Evolutionary conservation across 2,888 invertebrate genomes (phyloP), one percentile per base, ranked within the genome.

Genomic region (Pollenia angustigena): DNA sequence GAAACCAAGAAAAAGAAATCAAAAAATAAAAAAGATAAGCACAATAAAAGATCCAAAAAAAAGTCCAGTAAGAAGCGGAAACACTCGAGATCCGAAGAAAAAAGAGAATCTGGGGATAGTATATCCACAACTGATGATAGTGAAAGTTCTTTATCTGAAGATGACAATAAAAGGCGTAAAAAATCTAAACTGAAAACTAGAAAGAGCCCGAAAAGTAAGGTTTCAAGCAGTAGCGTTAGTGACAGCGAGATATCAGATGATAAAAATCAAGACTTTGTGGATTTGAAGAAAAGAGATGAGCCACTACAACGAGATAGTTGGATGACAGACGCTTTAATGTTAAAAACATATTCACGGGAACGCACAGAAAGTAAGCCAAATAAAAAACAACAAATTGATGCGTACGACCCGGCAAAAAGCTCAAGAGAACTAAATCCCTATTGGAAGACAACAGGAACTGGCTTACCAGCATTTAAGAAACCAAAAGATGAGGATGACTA

Each of bases 381-480:
- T 69, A 94, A 94, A 69, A 94, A 94, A 80, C 94, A 94, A 89
- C 92, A 94, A 83, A 94, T 95, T 89, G 94, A 95, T 90, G 94
- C 95, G 56, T 96, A 96, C 89, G 95, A 96, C 92, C 97, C 97
- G 16, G 95, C 96, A 0, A 96, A 95, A 87, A 96, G 96, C 92
- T 93, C 93, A 1, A 94, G 96, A 90, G 98, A 99, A 93, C 94
- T 98, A 76, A 99, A 99, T 94, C 98, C 98, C 0, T 97, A 97
- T 91, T 98, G 98, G 98, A 98, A 96, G 94, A 94, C 96, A 93
- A 98, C 97, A 62, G 98, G 98, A 0, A 95, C 95, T 75, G 98
- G 98, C 2, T 91, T 98, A 83, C 98, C 98, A 0, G 92, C 89
- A 9, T 94, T 93, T 85, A 90, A 90, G 82, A 93, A 91, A 85